These are phyloP conservation scores for Aythya baeri DNA, from an alignment of 2,113 vertebrate genomes.

Conservation along the genomic window DNA sequence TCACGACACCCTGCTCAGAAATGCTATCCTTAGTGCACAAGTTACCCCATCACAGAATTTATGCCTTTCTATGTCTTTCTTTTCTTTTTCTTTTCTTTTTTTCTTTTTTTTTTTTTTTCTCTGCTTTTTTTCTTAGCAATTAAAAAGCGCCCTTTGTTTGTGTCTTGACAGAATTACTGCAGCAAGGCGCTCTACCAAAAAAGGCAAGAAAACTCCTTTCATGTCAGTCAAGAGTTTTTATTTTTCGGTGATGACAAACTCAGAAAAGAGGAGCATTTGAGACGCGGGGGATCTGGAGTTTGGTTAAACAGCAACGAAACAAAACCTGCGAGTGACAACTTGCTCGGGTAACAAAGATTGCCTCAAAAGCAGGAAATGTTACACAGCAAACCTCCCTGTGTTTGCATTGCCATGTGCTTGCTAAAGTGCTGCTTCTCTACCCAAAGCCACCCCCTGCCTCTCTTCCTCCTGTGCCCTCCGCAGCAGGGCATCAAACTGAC, in stretches of 20 bases:
- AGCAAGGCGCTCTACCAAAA: neutral
- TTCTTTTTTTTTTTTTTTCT: neutral
- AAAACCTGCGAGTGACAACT: neutral
- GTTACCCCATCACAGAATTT: neutral
- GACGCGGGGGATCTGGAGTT: neutral
- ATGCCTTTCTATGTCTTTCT: neutral
- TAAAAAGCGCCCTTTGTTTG: constrained; percentile 5
- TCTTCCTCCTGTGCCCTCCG: neutral
- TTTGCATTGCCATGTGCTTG: neutral
- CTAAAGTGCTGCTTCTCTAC: neutral
- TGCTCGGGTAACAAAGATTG: constrained; percentile 21
- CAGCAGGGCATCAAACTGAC: neutral
- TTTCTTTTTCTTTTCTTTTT: too few relatives aligned
- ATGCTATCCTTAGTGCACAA: neutral
- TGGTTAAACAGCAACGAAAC: neutral
- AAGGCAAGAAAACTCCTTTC: constrained; percentile 36
- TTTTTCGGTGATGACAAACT: neutral
- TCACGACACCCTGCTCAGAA: neutral
- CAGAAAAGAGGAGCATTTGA: neutral
- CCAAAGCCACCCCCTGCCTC: neutral
- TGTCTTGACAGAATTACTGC: neutral
- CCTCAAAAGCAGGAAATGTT: constrained; percentile 33
- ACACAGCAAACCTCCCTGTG: neutral
- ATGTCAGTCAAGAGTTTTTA: neutral
- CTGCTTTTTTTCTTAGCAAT: constrained; percentile 26